Evolutionary conservation across 92 coral and sea anemone genomes (phyloP).

Genomic region (Porites lobata): DNA sequence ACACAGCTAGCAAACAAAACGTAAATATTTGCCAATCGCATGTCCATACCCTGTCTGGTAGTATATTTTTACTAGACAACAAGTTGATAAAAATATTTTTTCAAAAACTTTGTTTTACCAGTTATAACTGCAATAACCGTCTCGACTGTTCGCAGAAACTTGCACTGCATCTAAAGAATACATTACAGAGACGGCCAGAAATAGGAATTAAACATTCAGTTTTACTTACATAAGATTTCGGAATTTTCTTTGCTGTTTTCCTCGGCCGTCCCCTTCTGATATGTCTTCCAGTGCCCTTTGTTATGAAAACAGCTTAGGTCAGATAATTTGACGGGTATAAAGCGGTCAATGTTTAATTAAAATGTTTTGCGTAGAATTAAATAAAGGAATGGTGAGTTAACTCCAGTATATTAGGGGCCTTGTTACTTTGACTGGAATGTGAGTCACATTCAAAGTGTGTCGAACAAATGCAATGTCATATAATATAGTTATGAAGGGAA

Average conservation of each 20-base stretch:
- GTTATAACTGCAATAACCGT: too few relatives aligned
- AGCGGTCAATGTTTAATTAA: constrained; percentile 32
- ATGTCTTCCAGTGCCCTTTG: constrained; percentile 1
- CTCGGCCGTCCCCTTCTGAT: not conserved
- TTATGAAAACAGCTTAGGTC: not conserved
- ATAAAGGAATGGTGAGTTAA: not conserved
- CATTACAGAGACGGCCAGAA: too few relatives aligned
- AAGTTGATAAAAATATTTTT: not conserved
- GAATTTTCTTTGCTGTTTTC: not conserved
- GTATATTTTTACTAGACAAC: not conserved
- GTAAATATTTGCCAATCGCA: too few relatives aligned
- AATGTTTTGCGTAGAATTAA: constrained; percentile 13
- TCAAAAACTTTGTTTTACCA: not conserved
- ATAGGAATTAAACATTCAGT: not conserved
- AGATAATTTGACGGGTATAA: constrained; percentile 30
- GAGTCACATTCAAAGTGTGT: not conserved
- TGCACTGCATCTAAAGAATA: not conserved
- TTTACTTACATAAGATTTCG: constrained; percentile 20
- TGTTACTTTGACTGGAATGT: not conserved
- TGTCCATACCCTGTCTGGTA: not conserved
- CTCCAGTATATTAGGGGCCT: not conserved
- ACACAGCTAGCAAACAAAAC: too few relatives aligned
- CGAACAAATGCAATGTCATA: not conserved
- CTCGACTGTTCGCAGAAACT: too few relatives aligned
- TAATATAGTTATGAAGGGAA: not conserved